Percentiles rank a stretch among this genome's conserved stretches.
These are phyloP conservation scores for Diaprepes abbreviatus DNA, from an alignment of 2,888 invertebrate genomes.

Conservation along the genomic window DNA sequence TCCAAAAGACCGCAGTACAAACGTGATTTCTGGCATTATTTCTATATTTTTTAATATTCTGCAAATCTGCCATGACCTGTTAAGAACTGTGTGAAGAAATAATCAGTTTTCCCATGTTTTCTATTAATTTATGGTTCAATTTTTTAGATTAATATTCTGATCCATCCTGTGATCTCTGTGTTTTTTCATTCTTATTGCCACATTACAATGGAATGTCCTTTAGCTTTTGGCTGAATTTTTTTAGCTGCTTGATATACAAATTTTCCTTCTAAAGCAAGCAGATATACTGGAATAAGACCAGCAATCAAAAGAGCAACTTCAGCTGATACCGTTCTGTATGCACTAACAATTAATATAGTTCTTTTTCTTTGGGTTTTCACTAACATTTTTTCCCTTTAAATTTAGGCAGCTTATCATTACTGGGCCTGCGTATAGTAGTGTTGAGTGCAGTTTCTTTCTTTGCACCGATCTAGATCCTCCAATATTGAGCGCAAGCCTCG, in stretches of 20 bases:
- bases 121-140: neutral
- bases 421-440: constrained; percentile 45
- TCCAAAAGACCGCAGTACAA: neutral
- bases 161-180: neutral
- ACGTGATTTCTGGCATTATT: neutral
- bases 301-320: constrained; percentile 33
- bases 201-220: neutral
- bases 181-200: neutral
- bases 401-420: constrained; percentile 34
- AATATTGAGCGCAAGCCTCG: constrained; percentile 20
- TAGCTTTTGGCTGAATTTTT: neutral
- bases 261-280: too few relatives aligned
- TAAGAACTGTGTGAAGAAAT: neutral
- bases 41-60: neutral
- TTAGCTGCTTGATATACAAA: too few relatives aligned
- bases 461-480: constrained; percentile 19
- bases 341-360: too few relatives aligned
- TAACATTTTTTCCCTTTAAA: constrained; percentile 27
- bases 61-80: neutral
- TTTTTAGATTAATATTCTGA: neutral
- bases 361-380: too few relatives aligned
- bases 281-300: too few relatives aligned
- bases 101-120: neutral
- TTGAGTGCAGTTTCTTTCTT: constrained; percentile 31
- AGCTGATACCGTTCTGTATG: too few relatives aligned